Conservation (phyloP, 2,888 invertebrate genomes). For the Andrena fulva region DNA sequence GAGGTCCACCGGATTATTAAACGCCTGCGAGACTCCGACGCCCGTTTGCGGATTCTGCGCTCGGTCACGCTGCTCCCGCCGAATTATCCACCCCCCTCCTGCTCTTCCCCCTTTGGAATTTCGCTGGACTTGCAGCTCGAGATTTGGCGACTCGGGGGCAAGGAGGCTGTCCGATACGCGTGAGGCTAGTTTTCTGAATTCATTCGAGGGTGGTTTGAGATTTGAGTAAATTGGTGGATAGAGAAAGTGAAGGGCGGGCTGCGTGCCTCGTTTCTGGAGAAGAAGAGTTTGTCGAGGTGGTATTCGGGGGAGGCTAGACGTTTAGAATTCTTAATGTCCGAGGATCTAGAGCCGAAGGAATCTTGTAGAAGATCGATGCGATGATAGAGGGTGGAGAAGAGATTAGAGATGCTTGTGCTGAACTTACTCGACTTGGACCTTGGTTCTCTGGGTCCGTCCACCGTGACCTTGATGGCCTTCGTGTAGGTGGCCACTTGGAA, state of each 20-base stretch:
- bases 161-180: too few relatives aligned
- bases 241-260: too few relatives aligned
- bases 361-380: slow-evolving; percentile 17
- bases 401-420: neutral
- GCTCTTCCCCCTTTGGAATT: too few relatives aligned
- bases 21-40: slow-evolving; percentile 78
- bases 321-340: neutral
- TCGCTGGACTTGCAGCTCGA: too few relatives aligned
- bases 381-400: neutral
- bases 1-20: slow-evolving; percentile 84
- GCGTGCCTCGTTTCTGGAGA: too few relatives aligned
- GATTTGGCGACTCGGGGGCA: too few relatives aligned
- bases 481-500: slow-evolving; percentile 96
- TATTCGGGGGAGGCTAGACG: too few relatives aligned
- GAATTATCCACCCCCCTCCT: neutral
- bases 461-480: slow-evolving; percentile 99
- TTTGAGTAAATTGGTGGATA: too few relatives aligned
- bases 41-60: slow-evolving; percentile 80
- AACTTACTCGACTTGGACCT: slow-evolving; percentile 98
- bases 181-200: too few relatives aligned
- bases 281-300: neutral
- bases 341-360: neutral
- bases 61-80: slow-evolving; percentile 63
- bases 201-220: too few relatives aligned
- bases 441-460: slow-evolving; percentile 99